phyloP scores from a whole-genome alignment of 2,797 vertebrate species.

The Myripristis jacobus region DNA sequence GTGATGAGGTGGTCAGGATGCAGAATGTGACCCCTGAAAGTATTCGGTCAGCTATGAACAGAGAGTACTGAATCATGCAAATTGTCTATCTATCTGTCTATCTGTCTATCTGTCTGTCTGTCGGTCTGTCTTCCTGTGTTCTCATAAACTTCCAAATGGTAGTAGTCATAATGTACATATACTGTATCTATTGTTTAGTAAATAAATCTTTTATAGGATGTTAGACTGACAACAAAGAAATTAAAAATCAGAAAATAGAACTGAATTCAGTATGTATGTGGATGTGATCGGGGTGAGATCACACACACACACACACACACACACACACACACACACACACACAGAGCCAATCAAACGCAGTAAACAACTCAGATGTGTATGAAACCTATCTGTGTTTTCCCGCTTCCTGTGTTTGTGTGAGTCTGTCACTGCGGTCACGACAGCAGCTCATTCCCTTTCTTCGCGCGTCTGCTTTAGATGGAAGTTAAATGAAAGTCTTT shows the following conservation, averaged over 20 bases:
- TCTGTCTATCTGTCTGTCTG: too few relatives aligned
- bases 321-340: not conserved
- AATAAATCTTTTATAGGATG: not conserved
- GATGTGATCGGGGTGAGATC: not conserved
- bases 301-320: not conserved
- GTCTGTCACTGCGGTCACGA: not conserved
- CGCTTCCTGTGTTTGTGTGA: not conserved
- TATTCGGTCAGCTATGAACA: constrained; percentile 41
- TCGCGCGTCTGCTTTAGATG: constrained; percentile 8
- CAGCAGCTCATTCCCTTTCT: constrained; percentile 3
- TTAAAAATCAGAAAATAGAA: not conserved
- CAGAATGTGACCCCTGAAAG: constrained; percentile 46
- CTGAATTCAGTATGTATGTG: not conserved
- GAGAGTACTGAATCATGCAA: not conserved
- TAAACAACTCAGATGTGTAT: not conserved
- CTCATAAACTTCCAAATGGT: not conserved
- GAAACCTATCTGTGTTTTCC: not conserved
- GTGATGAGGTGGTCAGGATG: not conserved
- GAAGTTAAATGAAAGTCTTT: constrained; percentile 20
- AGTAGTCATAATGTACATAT: not conserved
- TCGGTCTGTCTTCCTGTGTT: not conserved
- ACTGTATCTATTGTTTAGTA: not conserved
- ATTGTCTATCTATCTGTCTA: not conserved
- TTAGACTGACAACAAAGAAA: not conserved
- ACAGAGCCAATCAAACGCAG: not conserved